Base-by-base conservation (phyloP, 2,888 invertebrate species). In the Sphaeridia pumilis region DNA sequence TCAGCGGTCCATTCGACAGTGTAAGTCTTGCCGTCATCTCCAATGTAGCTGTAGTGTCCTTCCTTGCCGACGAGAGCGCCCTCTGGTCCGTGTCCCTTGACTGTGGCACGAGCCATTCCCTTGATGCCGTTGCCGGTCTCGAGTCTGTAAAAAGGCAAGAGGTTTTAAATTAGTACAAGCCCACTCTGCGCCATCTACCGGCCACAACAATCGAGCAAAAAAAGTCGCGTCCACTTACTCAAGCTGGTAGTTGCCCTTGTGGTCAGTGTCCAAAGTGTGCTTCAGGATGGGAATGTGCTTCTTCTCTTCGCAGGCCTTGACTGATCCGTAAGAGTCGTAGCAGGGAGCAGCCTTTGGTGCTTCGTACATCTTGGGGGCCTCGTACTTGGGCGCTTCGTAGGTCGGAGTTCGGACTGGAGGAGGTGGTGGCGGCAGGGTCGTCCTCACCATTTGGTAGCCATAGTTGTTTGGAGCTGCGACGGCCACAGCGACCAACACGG, bases 31-130 rank as follows among this genome's bases (percentile, higher is more conserved):
- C 54, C 54, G 27, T 58, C 56, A 20, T 48, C 50, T 31, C 47
- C 49, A 12, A 51, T 48, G 49, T 49, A 58, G 17, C 51, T 52
- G 54, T 54, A 58, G 25, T 54, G 56, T 14, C 58, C 58, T 38
- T 38, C 38, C 38, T 38, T 38, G 12, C 20, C 27, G 2, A 21
- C 28, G 26, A 56, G 26, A 45, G 54, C 47, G 36, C 44, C 56
- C 49, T 56, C 35, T 26, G 38, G 25, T 27, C 56, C 58, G n/a
- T 22, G 25, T 21, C 54, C 52, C n/a, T 25, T 4, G 25, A n/a
- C n/a, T n/a, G n/a, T n/a, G n/a, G n/a, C n/a, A n/a, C n/a, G n/a
- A n/a, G n/a, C n/a, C n/a, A n/a, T n/a, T n/a, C 38, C 38, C 7
- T 17, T 20, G 34, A 34, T 44, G 1, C 57, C 54, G 31, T 56